Evolutionary conservation across 1,140 invertebrate species (phyloP).

Genomic region (Argopecten irradians): DNA sequence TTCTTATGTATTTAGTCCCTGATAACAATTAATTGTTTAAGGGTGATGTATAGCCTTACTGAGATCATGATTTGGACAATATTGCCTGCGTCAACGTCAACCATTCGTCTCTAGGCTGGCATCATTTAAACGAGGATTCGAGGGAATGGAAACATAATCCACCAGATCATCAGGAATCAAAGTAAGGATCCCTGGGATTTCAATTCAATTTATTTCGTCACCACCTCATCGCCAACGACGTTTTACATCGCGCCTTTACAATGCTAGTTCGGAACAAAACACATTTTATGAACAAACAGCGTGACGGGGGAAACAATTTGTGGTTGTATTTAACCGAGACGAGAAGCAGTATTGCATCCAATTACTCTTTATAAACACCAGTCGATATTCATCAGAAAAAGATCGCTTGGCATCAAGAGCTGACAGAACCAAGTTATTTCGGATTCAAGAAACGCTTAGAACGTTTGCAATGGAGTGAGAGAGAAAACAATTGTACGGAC

Average conservation of each 20-base stretch:
- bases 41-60: not conserved
- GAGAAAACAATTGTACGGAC: slow-evolving; percentile 1
- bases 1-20: not conserved
- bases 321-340: not conserved
- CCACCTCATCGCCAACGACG: not conserved
- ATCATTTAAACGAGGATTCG: not conserved
- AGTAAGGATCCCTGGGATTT: not conserved
- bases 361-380: slow-evolving; percentile 18
- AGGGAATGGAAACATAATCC: not conserved
- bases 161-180: not conserved
- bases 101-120: not conserved
- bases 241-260: not conserved
- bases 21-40: not conserved
- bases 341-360: not conserved
- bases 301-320: slow-evolving; percentile 13
- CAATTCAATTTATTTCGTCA: not conserved
- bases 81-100: not conserved
- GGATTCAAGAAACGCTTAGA: not conserved
- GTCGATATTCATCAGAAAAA: slow-evolving; percentile 22
- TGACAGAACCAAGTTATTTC: slow-evolving; percentile 17
- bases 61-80: not conserved
- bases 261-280: slow-evolving; percentile 14
- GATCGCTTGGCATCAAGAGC: slow-evolving; percentile 6
- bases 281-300: slow-evolving; percentile 22
- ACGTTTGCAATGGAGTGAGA: not conserved